These are phyloP conservation scores for Augochlora pura DNA, from an alignment of 1,140 invertebrate genomes.

Conservation along the genomic window DNA sequence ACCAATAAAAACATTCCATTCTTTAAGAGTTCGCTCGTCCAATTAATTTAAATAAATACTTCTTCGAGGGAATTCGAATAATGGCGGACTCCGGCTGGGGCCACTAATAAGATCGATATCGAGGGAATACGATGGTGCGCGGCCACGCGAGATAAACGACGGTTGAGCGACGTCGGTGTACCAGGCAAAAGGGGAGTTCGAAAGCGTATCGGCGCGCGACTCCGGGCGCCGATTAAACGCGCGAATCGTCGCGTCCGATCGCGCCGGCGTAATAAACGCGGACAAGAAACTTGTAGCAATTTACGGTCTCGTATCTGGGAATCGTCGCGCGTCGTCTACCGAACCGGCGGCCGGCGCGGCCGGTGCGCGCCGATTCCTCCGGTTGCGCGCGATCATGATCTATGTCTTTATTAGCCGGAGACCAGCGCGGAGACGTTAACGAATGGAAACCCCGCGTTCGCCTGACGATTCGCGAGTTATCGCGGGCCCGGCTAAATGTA, in stretches of 20 bases:
- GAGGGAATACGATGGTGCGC: no score
- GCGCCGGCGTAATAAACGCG: not conserved
- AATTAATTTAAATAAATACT: no score
- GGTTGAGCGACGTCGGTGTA: not conserved
- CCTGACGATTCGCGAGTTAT: slow-evolving; percentile 17
- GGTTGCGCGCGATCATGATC: slow-evolving; percentile 33
- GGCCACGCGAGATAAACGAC: no score
- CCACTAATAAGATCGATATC: no score
- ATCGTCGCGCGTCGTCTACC: slow-evolving; percentile 20
- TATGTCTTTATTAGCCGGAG: slow-evolving; percentile 45
- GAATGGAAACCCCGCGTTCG: not conserved
- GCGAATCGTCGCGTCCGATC: slow-evolving; percentile 40
- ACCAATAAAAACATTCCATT: no score
- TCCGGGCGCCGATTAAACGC: slow-evolving; percentile 41
- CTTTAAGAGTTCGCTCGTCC: no score
- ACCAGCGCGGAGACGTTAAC: slow-evolving; percentile 1
- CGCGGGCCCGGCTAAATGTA: not conserved
- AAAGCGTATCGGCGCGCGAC: slow-evolving; percentile 16
- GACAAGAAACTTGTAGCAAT: slow-evolving; percentile 26
- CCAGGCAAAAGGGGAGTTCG: not conserved
- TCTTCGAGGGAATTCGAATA: no score
- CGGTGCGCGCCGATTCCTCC: not conserved
- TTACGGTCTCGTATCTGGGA: slow-evolving; percentile 41
- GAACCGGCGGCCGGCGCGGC: not conserved
- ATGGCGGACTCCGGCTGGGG: no score